These are phyloP conservation scores for Argynnis bischoffii DNA, from an alignment of 2,888 invertebrate genomes.

Conservation along the genomic window DNA sequence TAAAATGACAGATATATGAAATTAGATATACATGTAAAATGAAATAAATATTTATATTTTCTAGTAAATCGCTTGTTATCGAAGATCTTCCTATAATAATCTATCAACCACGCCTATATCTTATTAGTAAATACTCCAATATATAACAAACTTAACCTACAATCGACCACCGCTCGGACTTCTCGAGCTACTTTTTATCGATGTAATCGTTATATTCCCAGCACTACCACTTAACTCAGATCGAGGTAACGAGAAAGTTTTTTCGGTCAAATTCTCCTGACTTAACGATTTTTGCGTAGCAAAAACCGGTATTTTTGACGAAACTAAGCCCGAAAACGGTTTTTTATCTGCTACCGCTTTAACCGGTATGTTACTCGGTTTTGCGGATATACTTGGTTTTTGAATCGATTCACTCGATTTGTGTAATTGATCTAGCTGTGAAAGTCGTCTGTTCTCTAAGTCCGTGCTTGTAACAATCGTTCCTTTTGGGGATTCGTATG, in stretches of 20 bases:
- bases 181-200: conserved; percentile 83
- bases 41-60: background rate
- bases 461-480: conserved; percentile 80
- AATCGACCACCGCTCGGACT: conserved; percentile 78
- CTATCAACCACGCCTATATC: background rate
- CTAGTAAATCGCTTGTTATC: background rate
- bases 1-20: background rate
- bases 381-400: conserved; percentile 68
- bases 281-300: conserved; percentile 76
- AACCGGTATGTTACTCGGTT: conserved; percentile 77
- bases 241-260: conserved; percentile 65
- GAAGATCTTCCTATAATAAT: conserved; percentile 20
- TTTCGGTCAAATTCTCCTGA: conserved; percentile 75
- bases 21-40: background rate
- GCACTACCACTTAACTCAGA: conserved; percentile 71
- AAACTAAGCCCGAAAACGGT: conserved; percentile 53
- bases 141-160: conserved; percentile 26
- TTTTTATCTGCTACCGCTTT: conserved; percentile 65
- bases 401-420: conserved; percentile 53
- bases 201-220: conserved; percentile 82
- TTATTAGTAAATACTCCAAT: conserved; percentile 21
- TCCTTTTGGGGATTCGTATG: conserved; percentile 83
- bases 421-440: conserved; percentile 78
- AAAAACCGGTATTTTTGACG: conserved; percentile 80
- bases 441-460: conserved; percentile 79